Evolutionary conservation across 2,113 vertebrate species (phyloP).

Genomic region (Malurus melanocephalus): DNA sequence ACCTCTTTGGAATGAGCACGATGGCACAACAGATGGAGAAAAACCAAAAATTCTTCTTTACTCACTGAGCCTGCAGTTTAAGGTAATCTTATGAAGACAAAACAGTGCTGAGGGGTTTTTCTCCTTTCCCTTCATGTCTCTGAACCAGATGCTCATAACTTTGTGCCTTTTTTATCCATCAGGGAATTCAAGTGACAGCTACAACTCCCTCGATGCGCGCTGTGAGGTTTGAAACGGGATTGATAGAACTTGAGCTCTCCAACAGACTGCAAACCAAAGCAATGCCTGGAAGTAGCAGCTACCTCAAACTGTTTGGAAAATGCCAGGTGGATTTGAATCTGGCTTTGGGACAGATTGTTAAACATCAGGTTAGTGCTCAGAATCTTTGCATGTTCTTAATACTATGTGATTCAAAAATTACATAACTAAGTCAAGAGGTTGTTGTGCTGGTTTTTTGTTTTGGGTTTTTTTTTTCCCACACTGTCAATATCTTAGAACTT

Average conservation of each 20-base stretch:
- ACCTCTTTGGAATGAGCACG: slow-evolving; percentile 97
- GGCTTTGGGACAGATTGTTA: slow-evolving; percentile 95
- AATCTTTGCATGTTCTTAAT: background rate
- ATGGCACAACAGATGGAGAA: slow-evolving; percentile 90
- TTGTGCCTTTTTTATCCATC: background rate
- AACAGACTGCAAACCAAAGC: slow-evolving; percentile 96
- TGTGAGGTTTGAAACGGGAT: slow-evolving; percentile 94
- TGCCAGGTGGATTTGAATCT: slow-evolving; percentile 96
- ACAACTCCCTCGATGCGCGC: slow-evolving; percentile 97
- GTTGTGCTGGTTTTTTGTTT: background rate
- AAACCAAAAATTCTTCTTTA: slow-evolving; percentile 97
- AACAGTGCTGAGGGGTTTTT: background rate
- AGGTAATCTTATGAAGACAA: slow-evolving; percentile 71
- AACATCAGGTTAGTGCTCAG: slow-evolving; percentile 84
- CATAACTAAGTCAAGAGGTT: background rate
- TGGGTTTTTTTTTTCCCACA: accelerated
- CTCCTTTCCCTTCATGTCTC: background rate
- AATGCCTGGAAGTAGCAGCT: slow-evolving; percentile 91
- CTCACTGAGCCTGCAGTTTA: slow-evolving; percentile 92
- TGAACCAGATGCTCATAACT: background rate
- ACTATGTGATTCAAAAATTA: background rate
- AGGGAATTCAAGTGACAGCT: slow-evolving; percentile 98
- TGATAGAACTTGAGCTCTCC: slow-evolving; percentile 94
- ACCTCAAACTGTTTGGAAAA: slow-evolving; percentile 96
- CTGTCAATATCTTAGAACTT: background rate